Evolutionary conservation across 2,797 vertebrate species (phyloP).

Genomic region (Danio aesculapii): DNA sequence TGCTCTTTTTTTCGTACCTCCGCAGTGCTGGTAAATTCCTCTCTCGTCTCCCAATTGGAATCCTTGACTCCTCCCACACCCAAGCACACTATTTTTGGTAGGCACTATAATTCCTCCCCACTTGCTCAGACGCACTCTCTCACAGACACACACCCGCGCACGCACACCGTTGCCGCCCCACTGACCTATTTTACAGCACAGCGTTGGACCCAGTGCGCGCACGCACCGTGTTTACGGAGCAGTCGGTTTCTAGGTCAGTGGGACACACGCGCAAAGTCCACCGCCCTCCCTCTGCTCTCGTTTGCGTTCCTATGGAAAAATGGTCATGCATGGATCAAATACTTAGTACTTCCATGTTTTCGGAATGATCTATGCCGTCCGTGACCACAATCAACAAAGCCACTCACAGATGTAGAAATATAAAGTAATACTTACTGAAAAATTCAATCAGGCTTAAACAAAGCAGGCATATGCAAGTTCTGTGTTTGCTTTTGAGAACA

Average conservation of each 20-base stretch:
- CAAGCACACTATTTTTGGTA: slow-evolving; percentile 80
- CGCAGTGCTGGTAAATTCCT: slow-evolving; percentile 73
- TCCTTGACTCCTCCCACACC: slow-evolving; percentile 65
- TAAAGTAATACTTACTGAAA: neutral
- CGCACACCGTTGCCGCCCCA: slow-evolving; percentile 69
- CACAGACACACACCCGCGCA: slow-evolving; percentile 41
- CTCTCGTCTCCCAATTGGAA: slow-evolving; percentile 65
- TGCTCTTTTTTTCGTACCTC: slow-evolving; percentile 52
- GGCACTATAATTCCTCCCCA: slow-evolving; percentile 72
- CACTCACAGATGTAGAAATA: slow-evolving; percentile 2
- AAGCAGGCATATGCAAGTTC: neutral
- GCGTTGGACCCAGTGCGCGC: slow-evolving; percentile 68
- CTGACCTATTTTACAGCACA: slow-evolving; percentile 82
- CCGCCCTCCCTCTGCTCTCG: slow-evolving; percentile 57
- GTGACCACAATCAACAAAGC: neutral
- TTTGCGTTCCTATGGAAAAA: neutral
- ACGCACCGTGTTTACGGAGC: slow-evolving; percentile 77
- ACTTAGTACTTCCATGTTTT: neutral
- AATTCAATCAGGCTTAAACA: neutral
- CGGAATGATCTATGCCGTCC: neutral
- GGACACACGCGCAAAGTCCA: slow-evolving; percentile 70
- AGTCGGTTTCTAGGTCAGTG: slow-evolving; percentile 83
- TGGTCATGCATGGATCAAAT: slow-evolving; percentile 6
- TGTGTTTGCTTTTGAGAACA: slow-evolving; percentile 3
- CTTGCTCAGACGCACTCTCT: slow-evolving; percentile 65